Base-by-base conservation (phyloP, 2,113 vertebrate species). In the Chrysochloris asiatica region DNA sequence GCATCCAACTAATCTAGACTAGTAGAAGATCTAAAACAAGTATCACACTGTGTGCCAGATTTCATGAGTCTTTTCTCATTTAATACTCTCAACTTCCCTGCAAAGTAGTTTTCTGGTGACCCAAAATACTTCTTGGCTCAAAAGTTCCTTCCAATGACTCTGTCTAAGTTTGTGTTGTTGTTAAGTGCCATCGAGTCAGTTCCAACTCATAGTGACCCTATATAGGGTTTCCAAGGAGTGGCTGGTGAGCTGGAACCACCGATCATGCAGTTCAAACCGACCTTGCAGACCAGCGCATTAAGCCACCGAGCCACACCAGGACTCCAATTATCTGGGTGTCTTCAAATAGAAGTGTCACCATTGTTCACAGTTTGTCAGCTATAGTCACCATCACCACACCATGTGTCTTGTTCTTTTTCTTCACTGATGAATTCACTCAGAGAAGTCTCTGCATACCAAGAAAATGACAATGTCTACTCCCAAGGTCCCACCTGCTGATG, bases 71-170 rank as follows among this genome's bases (percentile, higher is more conserved):
- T 76, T 79, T 69, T 1, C 38, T 87, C 24, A 28, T 48, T 59
- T 75, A 86, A 69, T 76, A 43, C 61, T 89, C 48, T 43, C 71
- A 84, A 4, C 43, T 83, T 28, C n/a, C 45, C n/a, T 87, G 81
- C 84, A 85, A 69, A 89, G 38, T 83, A 45, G 16, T 89, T 90
- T 88, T 86, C 48, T 78, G 63, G 8, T 75, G 69, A 88, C 63
- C 87, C 43, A 67, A 24, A n/a, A 36, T 75, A 63, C 36, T 84
- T 75, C 69, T 79, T 93, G 45, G 33, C 56, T 90, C 78, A n/a
- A 75, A 61, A 63, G 3, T 85, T 80, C 24, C 61, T 87, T 85
- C 76, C 41, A 73, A 47, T 73, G 73, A 77, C 83, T 90, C 38
- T 26, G 22, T 79, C 36, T 41, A 43, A 71, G 12, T 38, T 14